A percentile compares a stretch with the other conserved stretches of the same genome.
These are phyloP conservation scores for Crotophaga sulcirostris DNA, from an alignment of 2,113 vertebrate species.

Conservation along the genomic window DNA sequence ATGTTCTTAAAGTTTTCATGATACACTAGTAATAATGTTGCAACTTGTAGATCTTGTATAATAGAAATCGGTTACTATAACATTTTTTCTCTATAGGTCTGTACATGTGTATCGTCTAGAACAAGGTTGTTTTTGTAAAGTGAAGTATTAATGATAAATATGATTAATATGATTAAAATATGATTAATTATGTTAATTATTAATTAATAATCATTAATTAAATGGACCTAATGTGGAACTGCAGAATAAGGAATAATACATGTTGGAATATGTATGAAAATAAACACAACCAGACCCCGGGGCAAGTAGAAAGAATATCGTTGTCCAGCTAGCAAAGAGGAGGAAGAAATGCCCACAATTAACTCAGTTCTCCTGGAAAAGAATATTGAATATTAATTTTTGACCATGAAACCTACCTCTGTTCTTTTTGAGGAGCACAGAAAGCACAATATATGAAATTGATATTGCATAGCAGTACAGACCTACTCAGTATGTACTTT, in stretches of 20 bases:
- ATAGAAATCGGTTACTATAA: background rate
- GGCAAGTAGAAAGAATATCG: background rate
- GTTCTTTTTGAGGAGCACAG: background rate
- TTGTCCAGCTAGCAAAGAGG: background rate
- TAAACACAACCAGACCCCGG: background rate
- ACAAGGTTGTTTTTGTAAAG: background rate
- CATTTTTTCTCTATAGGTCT: fast-evolving
- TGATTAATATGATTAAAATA: background rate
- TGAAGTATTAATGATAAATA: background rate
- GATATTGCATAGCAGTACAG: background rate
- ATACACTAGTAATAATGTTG: background rate
- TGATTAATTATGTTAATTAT: background rate
- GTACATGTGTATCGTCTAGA: background rate
- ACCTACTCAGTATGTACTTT: background rate
- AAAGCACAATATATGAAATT: background rate
- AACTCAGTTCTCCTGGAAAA: background rate
- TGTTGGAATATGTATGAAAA: background rate
- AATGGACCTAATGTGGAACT: background rate
- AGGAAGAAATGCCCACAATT: background rate
- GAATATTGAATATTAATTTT: background rate
- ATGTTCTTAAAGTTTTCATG: background rate
- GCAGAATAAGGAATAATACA: background rate
- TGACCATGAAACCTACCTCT: background rate
- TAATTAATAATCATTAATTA: background rate
- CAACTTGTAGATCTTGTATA: background rate